phyloP scores from a whole-genome alignment of 2,113 vertebrate genomes.

The Calypte anna region DNA sequence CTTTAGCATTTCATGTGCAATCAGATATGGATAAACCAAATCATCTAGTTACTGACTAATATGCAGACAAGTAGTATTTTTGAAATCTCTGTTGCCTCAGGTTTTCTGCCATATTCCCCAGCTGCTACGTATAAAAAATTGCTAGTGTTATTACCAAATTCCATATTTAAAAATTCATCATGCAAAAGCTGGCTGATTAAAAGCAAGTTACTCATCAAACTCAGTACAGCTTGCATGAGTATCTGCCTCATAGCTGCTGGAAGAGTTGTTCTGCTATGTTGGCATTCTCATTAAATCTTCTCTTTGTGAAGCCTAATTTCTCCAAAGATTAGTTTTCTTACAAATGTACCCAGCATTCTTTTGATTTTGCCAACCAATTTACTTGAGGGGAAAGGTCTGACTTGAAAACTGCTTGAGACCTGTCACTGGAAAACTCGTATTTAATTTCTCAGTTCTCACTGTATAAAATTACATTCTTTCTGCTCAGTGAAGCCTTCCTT shows the following conservation, averaged over 20 bases:
- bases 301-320: slow-evolving; percentile 28
- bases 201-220: slow-evolving; percentile 61
- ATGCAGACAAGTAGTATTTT: not conserved
- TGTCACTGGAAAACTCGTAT: not conserved
- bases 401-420: not conserved
- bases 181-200: slow-evolving; percentile 52
- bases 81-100: not conserved
- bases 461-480: not conserved
- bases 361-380: not conserved
- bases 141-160: slow-evolving; percentile 34
- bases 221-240: slow-evolving; percentile 44
- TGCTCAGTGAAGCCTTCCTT: not conserved
- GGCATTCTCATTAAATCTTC: slow-evolving; percentile 36
- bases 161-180: slow-evolving; percentile 44
- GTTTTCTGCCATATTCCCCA: slow-evolving; percentile 42
- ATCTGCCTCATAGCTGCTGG: slow-evolving; percentile 37
- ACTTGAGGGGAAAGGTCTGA: not conserved
- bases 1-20: not conserved
- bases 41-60: not conserved
- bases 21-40: not conserved
- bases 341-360: not conserved
- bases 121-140: slow-evolving; percentile 42
- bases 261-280: slow-evolving; percentile 42
- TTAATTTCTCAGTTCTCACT: not conserved
- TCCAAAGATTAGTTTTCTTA: slow-evolving; percentile 1